A percentile compares a stretch with the other conserved stretches of the same genome.
phyloP scores from a whole-genome alignment of 2,113 vertebrate genomes.

The Myotis brandtii region DNA sequence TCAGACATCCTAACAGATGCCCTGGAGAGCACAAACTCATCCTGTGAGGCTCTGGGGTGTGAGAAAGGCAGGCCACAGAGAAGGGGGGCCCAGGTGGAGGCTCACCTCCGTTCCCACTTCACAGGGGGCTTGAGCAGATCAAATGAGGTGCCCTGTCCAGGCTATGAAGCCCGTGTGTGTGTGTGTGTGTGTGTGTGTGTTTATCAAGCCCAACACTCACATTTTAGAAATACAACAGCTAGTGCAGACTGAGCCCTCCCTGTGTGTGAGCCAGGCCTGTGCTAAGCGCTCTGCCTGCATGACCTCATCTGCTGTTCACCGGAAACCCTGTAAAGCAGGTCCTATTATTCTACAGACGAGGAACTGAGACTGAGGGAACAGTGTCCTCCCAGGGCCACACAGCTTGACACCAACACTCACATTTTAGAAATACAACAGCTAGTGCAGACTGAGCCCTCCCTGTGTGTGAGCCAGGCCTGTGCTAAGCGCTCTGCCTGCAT shows the following conservation, averaged over 20 bases:
- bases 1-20: accelerated
- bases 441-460: accelerated
- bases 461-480: not conserved
- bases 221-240: not conserved
- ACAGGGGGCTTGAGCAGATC: too few relatives aligned
- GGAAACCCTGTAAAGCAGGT: not conserved
- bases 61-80: not conserved
- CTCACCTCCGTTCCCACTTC: accelerated
- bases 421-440: not conserved
- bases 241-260: accelerated
- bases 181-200: not conserved
- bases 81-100: not conserved
- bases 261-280: not conserved
- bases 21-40: accelerated
- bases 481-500: accelerated
- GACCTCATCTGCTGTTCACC: accelerated
- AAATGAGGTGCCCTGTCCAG: not conserved
- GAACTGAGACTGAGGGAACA: accelerated
- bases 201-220: accelerated
- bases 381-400: not conserved
- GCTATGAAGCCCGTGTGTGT: accelerated
- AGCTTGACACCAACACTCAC: accelerated
- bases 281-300: accelerated
- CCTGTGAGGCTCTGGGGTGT: not conserved
- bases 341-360: accelerated